phyloP scores from a whole-genome alignment of 2,797 vertebrate genomes.

The Oreochromis mossambicus region DNA sequence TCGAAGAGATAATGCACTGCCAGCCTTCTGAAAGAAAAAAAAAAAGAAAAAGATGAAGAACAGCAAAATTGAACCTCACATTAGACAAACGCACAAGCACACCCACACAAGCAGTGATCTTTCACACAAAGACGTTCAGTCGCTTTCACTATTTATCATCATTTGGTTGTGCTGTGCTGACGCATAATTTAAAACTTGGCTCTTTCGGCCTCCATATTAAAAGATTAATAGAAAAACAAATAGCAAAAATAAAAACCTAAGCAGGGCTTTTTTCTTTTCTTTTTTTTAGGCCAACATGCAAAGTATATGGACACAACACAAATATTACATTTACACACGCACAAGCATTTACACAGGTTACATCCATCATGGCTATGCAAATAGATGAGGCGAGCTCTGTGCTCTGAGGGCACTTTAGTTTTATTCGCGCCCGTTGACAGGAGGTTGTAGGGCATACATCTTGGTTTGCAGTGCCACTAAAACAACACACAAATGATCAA shows the following conservation, averaged over 20 bases:
- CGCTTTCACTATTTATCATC: slow-evolving; percentile 43
- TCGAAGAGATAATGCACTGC: slow-evolving; percentile 11
- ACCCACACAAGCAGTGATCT: slow-evolving; percentile 11
- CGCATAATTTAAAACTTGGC: slow-evolving; percentile 22
- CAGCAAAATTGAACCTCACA: slow-evolving; percentile 14
- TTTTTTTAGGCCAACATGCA: neutral
- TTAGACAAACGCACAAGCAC: slow-evolving; percentile 10
- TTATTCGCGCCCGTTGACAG: slow-evolving; percentile 21
- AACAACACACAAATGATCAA: slow-evolving; percentile 4
- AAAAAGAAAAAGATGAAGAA: slow-evolving; percentile 6
- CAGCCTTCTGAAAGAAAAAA: slow-evolving; percentile 5
- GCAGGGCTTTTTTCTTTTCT: neutral
- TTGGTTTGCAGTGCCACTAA: slow-evolving; percentile 32
- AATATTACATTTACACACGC: neutral
- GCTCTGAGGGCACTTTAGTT: slow-evolving; percentile 33
- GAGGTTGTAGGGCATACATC: slow-evolving; percentile 43
- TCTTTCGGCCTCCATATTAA: slow-evolving; percentile 32
- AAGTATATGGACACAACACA: neutral
- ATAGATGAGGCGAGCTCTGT: slow-evolving; percentile 19
- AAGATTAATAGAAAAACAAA: slow-evolving; percentile 52
- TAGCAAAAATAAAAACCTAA: slow-evolving; percentile 8
- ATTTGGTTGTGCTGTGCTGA: slow-evolving; percentile 28
- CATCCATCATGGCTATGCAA: slow-evolving; percentile 45
- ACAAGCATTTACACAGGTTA: slow-evolving; percentile 4
- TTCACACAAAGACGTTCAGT: slow-evolving; percentile 17